Conservation (phyloP, 2,888 invertebrate species). For the Tachystola acroxantha region DNA sequence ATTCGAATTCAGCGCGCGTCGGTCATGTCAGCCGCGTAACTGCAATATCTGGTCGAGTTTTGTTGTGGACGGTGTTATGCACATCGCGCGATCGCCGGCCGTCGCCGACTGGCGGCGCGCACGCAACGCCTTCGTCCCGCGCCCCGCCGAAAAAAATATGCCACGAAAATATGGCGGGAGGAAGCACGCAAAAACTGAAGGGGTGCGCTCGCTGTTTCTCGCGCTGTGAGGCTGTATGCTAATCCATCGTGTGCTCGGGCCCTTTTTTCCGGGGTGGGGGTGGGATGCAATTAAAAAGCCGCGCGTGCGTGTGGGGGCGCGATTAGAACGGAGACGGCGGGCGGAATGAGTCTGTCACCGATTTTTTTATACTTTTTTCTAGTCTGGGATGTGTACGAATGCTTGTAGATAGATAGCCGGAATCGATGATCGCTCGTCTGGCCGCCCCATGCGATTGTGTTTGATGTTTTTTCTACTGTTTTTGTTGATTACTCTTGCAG, state of each 20-base stretch:
- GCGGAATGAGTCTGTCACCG: slow-evolving; percentile 70
- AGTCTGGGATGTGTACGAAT: slow-evolving; percentile 56
- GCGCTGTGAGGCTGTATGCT: slow-evolving; percentile 73
- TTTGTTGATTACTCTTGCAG: not conserved
- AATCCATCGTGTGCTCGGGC: slow-evolving; percentile 68
- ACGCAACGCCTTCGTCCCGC: slow-evolving; percentile 46
- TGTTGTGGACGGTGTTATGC: slow-evolving; percentile 34
- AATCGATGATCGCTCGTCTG: slow-evolving; percentile 49
- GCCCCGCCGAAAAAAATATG: slow-evolving; percentile 53
- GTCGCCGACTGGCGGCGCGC: slow-evolving; percentile 70
- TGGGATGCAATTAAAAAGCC: slow-evolving; percentile 77
- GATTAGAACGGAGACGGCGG: slow-evolving; percentile 73
- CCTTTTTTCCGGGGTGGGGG: slow-evolving; percentile 71
- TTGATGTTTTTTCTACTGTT: not conserved
- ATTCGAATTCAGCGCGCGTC: slow-evolving; percentile 18
- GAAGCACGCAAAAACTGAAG: slow-evolving; percentile 70
- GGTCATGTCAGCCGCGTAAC: slow-evolving; percentile 32
- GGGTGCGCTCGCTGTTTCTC: slow-evolving; percentile 62
- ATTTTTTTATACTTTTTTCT: slow-evolving; percentile 75
- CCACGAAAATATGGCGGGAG: slow-evolving; percentile 69
- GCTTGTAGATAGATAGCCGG: slow-evolving; percentile 34
- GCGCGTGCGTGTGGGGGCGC: slow-evolving; percentile 75
- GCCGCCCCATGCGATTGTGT: slow-evolving; percentile 22
- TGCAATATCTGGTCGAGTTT: slow-evolving; percentile 34
- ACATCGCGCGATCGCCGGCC: slow-evolving; percentile 66